Conservation (phyloP, 2,888 invertebrate species). For the Ophion ventricosus region DNA sequence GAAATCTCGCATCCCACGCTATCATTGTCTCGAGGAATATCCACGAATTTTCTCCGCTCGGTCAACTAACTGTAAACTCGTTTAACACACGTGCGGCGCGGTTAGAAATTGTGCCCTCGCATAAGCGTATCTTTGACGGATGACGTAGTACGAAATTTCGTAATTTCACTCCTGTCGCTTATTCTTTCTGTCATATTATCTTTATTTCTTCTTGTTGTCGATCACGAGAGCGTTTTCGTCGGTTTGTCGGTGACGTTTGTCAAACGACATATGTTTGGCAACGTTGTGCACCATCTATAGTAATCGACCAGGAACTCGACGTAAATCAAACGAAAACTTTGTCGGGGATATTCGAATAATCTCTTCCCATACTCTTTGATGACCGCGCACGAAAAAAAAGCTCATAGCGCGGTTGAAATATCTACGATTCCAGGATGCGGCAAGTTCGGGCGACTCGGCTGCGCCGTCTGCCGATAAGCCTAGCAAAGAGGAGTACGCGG, state of each 20-base stretch:
- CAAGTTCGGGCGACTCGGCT: conserved; percentile 79
- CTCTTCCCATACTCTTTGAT: not conserved
- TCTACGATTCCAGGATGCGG: conserved; percentile 81
- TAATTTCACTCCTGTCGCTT: not conserved
- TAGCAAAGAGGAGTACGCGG: conserved; percentile 94
- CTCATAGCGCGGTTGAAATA: not conserved
- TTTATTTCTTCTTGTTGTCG: not conserved
- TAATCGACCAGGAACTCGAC: not conserved
- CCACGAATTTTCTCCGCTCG: not conserved
- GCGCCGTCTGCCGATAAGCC: conserved; percentile 88
- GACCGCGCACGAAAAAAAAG: not conserved
- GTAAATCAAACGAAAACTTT: not conserved
- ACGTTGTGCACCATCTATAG: not conserved
- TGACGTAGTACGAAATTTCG: conserved; percentile 18
- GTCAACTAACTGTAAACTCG: conserved; percentile 34
- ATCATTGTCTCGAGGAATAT: not conserved
- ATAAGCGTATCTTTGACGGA: conserved; percentile 44
- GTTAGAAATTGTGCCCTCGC: conserved; percentile 26
- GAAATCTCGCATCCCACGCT: not conserved
- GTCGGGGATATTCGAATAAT: not conserved
- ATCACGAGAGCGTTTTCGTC: not conserved
- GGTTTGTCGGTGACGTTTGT: not conserved
- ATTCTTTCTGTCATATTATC: not conserved
- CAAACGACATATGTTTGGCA: conserved; percentile 36
- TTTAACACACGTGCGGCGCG: conserved; percentile 33